A percentile compares a stretch with the other conserved stretches of the same genome.
phyloP scores from a whole-genome alignment of 1,140 invertebrate species.

The Drosophila nannoptera region DNA sequence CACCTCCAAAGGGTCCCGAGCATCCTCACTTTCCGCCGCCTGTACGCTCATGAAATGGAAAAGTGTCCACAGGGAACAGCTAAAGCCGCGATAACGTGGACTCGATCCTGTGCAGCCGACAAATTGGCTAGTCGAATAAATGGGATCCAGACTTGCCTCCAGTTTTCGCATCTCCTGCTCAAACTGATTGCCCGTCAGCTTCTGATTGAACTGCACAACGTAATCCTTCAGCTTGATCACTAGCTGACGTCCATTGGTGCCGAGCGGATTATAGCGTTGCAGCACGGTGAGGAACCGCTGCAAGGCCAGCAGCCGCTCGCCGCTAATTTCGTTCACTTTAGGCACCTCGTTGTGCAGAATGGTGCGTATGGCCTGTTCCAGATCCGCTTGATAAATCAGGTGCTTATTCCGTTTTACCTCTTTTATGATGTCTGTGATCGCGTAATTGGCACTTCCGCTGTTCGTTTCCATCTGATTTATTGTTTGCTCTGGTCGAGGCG shows the following conservation, averaged over 20 bases:
- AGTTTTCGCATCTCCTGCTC: slow-evolving; percentile 57
- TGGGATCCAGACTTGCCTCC: slow-evolving; percentile 38
- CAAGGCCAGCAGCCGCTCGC: slow-evolving; percentile 85
- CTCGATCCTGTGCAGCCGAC: slow-evolving; percentile 85
- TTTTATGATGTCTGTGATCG: slow-evolving; percentile 39
- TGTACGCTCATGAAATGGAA: slow-evolving; percentile 96
- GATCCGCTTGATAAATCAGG: slow-evolving; percentile 88
- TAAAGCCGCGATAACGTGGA: slow-evolving; percentile 89
- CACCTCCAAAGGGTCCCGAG: slow-evolving; percentile 83
- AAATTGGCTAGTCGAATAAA: slow-evolving; percentile 64
- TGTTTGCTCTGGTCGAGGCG: slow-evolving; percentile 48
- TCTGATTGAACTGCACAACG: slow-evolving; percentile 58
- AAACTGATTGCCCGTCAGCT: slow-evolving; percentile 59
- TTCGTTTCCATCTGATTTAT: neutral
- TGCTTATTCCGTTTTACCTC: slow-evolving; percentile 72
- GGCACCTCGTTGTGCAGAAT: slow-evolving; percentile 90
- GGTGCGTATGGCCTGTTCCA: slow-evolving; percentile 90
- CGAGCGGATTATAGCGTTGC: slow-evolving; percentile 80
- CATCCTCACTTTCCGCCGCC: slow-evolving; percentile 81
- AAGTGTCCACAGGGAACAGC: slow-evolving; percentile 96
- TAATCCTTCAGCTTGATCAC: slow-evolving; percentile 79
- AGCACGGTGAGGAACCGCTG: slow-evolving; percentile 86
- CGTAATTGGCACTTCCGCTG: neutral
- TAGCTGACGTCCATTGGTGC: slow-evolving; percentile 83
- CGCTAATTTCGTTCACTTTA: slow-evolving; percentile 84